Base-by-base conservation (phyloP, 2,797 vertebrate genomes). In the Limosa lapponica region DNA sequence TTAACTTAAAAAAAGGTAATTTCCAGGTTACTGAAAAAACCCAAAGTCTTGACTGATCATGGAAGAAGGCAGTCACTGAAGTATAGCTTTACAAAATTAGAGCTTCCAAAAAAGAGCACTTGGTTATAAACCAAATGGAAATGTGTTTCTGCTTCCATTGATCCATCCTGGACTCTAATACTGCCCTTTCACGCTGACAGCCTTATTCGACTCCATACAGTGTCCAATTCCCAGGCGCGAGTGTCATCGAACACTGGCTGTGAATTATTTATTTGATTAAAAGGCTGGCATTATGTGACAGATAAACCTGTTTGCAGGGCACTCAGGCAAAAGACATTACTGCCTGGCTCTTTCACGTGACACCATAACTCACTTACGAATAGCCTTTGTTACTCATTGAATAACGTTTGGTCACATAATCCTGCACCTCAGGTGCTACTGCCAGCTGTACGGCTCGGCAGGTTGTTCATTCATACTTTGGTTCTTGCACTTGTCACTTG, bases 211-310 rank as follows among this genome's bases (percentile, higher is more conserved):
- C 10, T 78, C 74, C 32, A 37, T 30, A 18, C 48, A 71, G 54
- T 55, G 75, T 74, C 77, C 77, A 78, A 1, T 94, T 96, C 85
- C 92, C 87, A 93, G 71, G 89, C 30, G 1, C 23, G 71, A 69
- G n/a, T 71, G 90, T 94, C 66, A 90, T 89, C 85, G 85, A 91
- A 92, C 51, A 25, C 54, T 27, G 10, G 34, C 39, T 5, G 1
- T 94, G 57, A 94, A 93, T 96, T 84, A 94, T 95, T 96, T 79
- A 96, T 93, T 96, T 97, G 89, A 97, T 97, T 97, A 95, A 97
- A 97, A 97, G 69, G 30, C 77, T 95, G 94, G 91, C 67, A 94
- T 95, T 96, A 77, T 73, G 85, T 92, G 93, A 93, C 94, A 97
- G 86, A 96, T 79, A 91, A 92, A 87, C 51, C 78, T 44, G 75